Conservation (phyloP, 1,140 invertebrate genomes). For the Brachionus angularis region DNA sequence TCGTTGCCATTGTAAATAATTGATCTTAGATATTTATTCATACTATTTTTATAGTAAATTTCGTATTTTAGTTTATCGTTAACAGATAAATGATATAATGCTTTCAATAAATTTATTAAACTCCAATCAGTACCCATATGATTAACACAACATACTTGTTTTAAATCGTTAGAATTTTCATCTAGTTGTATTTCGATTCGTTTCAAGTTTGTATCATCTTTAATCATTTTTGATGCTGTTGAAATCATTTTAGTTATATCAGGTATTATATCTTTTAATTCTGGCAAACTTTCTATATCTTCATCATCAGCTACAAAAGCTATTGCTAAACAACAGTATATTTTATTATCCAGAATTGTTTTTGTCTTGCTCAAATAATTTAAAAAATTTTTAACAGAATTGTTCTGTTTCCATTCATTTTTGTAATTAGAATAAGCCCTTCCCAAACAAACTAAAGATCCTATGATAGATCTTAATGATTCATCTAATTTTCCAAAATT, state of each 20-base stretch:
- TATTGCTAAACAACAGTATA: background rate
- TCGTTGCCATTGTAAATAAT: conserved; percentile 20
- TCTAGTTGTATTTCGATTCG: background rate
- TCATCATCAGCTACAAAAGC: background rate
- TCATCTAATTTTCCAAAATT: background rate
- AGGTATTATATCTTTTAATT: background rate
- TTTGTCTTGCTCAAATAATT: background rate
- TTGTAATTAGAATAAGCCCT: background rate
- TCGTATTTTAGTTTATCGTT: conserved; percentile 35
- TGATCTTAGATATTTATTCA: background rate
- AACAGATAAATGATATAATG: conserved; percentile 5
- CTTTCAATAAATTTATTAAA: conserved; percentile 8
- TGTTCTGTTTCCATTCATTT: background rate
- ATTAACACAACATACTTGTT: background rate
- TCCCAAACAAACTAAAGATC: background rate
- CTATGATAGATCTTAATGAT: background rate
- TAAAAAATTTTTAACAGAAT: background rate
- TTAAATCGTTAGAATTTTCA: background rate
- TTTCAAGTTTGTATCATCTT: background rate
- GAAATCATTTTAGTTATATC: background rate
- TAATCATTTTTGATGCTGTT: background rate
- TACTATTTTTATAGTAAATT: conserved; percentile 20
- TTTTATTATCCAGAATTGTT: background rate
- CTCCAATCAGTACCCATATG: background rate
- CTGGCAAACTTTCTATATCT: background rate